Percentiles rank a stretch among this genome's conserved stretches.
Evolutionary conservation across 2,113 vertebrate species (phyloP).

Genomic region (Falco punctatus): DNA sequence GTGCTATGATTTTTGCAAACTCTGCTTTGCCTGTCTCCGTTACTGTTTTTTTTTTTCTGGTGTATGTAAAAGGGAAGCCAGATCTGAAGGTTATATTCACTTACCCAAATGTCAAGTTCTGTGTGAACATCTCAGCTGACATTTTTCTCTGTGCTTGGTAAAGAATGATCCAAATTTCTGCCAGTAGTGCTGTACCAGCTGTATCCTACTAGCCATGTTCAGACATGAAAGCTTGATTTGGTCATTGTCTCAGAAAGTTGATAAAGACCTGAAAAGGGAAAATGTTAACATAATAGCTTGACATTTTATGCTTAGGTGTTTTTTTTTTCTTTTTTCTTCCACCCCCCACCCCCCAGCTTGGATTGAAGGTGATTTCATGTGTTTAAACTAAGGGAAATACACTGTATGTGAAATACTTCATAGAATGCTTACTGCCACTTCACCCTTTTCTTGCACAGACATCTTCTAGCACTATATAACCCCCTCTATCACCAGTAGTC

Average conservation of each 20-base stretch:
- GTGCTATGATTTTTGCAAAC: background rate
- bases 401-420: background rate
- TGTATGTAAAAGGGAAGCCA: background rate
- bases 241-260: conserved; percentile 47
- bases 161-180: conserved; percentile 40
- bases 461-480: background rate
- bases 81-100: conserved; percentile 56
- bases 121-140: conserved; percentile 60
- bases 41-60: conserved; percentile 19
- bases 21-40: background rate
- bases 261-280: conserved; percentile 40
- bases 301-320: conserved; percentile 29
- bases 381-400: background rate
- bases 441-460: background rate
- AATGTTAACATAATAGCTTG: conserved; percentile 48
- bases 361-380: background rate
- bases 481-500: background rate
- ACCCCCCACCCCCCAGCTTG: background rate
- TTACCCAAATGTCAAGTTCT: conserved; percentile 64
- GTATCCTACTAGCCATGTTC: conserved; percentile 1
- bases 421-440: background rate
- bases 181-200: background rate
- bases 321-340: background rate
- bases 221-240: conserved; percentile 21
- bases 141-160: conserved; percentile 56